Conservation (phyloP, 2,888 invertebrate species). For the Onchidella celtica region DNA sequence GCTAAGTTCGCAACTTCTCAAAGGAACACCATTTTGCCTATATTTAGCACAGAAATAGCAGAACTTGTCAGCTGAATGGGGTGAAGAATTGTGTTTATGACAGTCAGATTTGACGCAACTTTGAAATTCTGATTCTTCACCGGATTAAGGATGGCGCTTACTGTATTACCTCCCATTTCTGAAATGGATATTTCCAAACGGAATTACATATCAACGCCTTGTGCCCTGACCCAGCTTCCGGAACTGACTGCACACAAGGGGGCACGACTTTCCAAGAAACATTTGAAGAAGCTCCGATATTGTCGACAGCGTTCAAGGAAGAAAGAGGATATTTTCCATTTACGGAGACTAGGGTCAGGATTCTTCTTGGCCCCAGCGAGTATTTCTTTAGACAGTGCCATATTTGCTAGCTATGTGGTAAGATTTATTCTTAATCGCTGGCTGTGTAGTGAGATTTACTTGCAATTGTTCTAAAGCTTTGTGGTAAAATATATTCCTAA, state of each 20-base stretch:
- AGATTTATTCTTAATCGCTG: too few relatives aligned
- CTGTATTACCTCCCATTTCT: constrained; percentile 11
- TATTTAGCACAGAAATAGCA: too few relatives aligned
- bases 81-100: too few relatives aligned
- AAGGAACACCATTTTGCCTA: too few relatives aligned
- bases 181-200: background rate
- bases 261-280: constrained; percentile 5
- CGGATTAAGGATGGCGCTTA: background rate
- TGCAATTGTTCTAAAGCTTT: too few relatives aligned
- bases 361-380: constrained; percentile 54
- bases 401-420: constrained; percentile 53
- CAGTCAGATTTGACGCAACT: too few relatives aligned
- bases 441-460: too few relatives aligned
- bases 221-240: background rate
- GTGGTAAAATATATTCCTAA: background rate
- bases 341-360: constrained; percentile 69
- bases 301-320: constrained; percentile 38
- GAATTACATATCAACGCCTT: background rate
- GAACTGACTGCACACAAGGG: background rate
- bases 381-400: constrained; percentile 65
- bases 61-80: too few relatives aligned
- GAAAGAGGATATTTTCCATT: constrained; percentile 53
- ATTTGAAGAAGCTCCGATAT: constrained; percentile 33
- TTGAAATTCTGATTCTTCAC: too few relatives aligned
- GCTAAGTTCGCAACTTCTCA: too few relatives aligned